Evolutionary conservation across 2,113 vertebrate species (phyloP), one percentile per base, ranked within the genome.

Genomic region (Parotia lawesii): DNA sequence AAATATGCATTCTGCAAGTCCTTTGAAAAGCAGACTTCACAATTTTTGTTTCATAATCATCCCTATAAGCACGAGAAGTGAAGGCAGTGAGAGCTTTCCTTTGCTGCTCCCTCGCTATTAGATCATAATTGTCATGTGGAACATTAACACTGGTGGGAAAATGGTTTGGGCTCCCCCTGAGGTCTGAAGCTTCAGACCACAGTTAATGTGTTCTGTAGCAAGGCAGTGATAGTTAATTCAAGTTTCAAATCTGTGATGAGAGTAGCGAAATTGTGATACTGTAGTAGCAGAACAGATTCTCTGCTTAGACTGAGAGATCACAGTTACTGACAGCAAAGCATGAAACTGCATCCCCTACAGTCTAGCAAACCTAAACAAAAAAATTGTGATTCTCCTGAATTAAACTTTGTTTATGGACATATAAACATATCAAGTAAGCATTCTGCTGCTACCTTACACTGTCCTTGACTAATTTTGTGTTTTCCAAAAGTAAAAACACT

Each of bases 51-150:
- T 50, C 72, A 27, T 47, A 79, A n/a, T 78, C 31, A 10, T 58
- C 19, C 45, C 24, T 58, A 7, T 37, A 58, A 90, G 33, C 5
- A 11, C 0, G 0, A 71, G 66, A 79, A 70, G n/a, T 5, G 11
- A 75, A 87, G 37, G 58, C 31, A 56, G 1, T n/a, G 11, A 31
- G 65, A 58, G 14, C 27, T 89, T 66, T 66, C 12, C 28, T 73
- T 70, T 82, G 29, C 42, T 35, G 3, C 29, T 69, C 9, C 8
- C 18, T 51, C 1, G 1, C 17, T 12, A 11, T 50, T 53, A 29
- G 54, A 35, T 54, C 35, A 12, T 58, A 48, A 27, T 70, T 61
- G 21, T 33, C 9, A 2, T 10, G 16, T 62, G 33, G 64, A 79
- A 51, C 9, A 3, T 71, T 56, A 50, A 27, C 58, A 18, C 8